Conservation (phyloP, 2,113 vertebrate genomes). For the Eonycteris spelaea region DNA sequence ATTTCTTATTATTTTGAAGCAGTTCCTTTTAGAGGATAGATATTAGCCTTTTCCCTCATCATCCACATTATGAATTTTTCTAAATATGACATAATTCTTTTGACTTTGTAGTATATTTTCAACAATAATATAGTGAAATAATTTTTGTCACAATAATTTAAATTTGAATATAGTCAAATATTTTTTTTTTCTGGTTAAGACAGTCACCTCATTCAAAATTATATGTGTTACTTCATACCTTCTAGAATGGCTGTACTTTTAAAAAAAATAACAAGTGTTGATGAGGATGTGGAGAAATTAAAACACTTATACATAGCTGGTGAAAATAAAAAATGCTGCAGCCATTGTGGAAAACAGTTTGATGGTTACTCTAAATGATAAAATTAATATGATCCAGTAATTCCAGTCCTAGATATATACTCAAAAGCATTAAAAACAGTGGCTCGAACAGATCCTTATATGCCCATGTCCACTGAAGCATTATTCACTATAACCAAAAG, state of each 20-base stretch:
- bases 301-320: neutral
- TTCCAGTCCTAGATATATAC: neutral
- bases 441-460: neutral
- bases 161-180: neutral
- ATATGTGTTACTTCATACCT: neutral
- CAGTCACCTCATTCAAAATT: neutral
- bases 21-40: neutral
- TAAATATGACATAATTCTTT: neutral
- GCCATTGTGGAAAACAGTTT: neutral
- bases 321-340: neutral
- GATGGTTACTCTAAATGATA: neutral
- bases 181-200: neutral
- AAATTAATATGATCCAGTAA: neutral
- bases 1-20: neutral
- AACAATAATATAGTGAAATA: neutral
- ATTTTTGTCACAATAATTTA: neutral
- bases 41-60: neutral
- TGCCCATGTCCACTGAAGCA: neutral
- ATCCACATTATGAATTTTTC: neutral
- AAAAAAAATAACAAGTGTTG: neutral
- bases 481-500: neutral
- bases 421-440: neutral
- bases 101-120: neutral
- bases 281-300: neutral
- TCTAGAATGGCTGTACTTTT: neutral